A percentile compares a stretch with the other conserved stretches of the same genome.
phyloP scores from a whole-genome alignment of 1,140 invertebrate species.

The Bombus confusus region DNA sequence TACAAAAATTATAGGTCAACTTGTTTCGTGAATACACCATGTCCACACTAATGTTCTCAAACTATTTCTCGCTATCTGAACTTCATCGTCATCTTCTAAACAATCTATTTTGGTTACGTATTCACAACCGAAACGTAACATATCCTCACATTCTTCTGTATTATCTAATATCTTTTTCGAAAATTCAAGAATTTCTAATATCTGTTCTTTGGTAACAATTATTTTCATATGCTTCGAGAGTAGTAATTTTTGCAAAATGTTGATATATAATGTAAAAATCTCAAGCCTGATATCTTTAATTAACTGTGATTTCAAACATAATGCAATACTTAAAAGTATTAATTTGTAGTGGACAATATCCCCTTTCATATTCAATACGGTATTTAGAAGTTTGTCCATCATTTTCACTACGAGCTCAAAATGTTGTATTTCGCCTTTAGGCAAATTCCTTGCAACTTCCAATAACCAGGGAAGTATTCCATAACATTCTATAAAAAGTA shows the following conservation, averaged over 20 bases:
- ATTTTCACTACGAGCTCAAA: slow-evolving; percentile 63
- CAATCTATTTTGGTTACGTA: slow-evolving; percentile 56
- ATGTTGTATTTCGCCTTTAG: slow-evolving; percentile 50
- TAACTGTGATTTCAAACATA: slow-evolving; percentile 44
- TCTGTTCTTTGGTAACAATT: slow-evolving; percentile 55
- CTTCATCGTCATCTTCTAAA: not conserved
- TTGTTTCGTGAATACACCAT: slow-evolving; percentile 25
- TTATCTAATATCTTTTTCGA: slow-evolving; percentile 56
- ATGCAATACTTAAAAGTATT: slow-evolving; percentile 49
- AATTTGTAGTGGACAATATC: slow-evolving; percentile 43
- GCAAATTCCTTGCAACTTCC: slow-evolving; percentile 47
- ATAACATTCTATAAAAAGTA: slow-evolving; percentile 85
- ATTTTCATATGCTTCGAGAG: slow-evolving; percentile 46
- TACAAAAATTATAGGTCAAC: slow-evolving; percentile 8
- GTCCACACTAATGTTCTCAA: slow-evolving; percentile 47
- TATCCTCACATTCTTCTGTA: slow-evolving; percentile 69
- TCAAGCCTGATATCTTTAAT: slow-evolving; percentile 20
- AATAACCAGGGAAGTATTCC: slow-evolving; percentile 86
- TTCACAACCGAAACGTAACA: slow-evolving; percentile 69
- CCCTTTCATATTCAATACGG: slow-evolving; percentile 52
- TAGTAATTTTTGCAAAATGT: slow-evolving; percentile 63
- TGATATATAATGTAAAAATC: slow-evolving; percentile 49
- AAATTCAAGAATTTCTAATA: slow-evolving; percentile 61
- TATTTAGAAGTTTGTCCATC: slow-evolving; percentile 63
- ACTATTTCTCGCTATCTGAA: slow-evolving; percentile 2